Evolutionary conservation across 92 coral and sea anemone genomes (phyloP).

Genomic region (Phenganax subtilis): DNA sequence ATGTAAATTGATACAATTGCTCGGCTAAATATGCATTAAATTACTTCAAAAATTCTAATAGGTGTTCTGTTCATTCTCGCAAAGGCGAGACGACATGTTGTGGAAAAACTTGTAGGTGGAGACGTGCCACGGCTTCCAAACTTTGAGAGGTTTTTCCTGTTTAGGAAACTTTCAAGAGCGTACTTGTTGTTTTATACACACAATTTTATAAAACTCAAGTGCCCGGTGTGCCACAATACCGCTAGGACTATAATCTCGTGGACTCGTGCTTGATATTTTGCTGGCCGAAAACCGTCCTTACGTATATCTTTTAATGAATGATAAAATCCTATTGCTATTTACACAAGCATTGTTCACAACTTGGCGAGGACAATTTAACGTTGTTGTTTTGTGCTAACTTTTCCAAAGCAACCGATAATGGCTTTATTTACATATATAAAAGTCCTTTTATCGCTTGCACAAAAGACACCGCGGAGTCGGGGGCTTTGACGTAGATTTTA

Average conservation of each 20-base stretch:
- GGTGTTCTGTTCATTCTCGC: not conserved
- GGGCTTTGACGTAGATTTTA: conserved; percentile 15
- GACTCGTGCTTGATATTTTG: too few species aligned
- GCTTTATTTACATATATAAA: conserved; percentile 44
- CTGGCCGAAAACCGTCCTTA: not conserved
- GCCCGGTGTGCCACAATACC: not conserved
- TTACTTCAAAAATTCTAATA: not conserved
- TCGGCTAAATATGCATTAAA: not conserved
- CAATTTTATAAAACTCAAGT: conserved; percentile 4
- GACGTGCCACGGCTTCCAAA: not conserved
- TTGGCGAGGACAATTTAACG: conserved; percentile 23
- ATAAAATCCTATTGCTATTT: conserved; percentile 8
- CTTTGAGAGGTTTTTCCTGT: not conserved
- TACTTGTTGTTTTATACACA: conserved; percentile 26
- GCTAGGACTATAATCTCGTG: not conserved
- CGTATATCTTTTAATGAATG: not conserved
- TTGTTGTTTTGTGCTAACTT: conserved; percentile 35
- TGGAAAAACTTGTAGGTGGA: not conserved
- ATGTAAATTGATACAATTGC: not conserved
- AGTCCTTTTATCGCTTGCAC: conserved; percentile 42
- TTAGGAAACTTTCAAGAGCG: conserved; percentile 5
- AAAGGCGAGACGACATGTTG: not conserved
- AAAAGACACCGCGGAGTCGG: conserved; percentile 41
- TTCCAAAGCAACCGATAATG: conserved; percentile 40
- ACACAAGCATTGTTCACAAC: conserved; percentile 35